Percentiles rank a stretch among this genome's conserved stretches.
Evolutionary conservation across 92 coral and sea anemone genomes (phyloP).

Genomic region (Porites lobata): DNA sequence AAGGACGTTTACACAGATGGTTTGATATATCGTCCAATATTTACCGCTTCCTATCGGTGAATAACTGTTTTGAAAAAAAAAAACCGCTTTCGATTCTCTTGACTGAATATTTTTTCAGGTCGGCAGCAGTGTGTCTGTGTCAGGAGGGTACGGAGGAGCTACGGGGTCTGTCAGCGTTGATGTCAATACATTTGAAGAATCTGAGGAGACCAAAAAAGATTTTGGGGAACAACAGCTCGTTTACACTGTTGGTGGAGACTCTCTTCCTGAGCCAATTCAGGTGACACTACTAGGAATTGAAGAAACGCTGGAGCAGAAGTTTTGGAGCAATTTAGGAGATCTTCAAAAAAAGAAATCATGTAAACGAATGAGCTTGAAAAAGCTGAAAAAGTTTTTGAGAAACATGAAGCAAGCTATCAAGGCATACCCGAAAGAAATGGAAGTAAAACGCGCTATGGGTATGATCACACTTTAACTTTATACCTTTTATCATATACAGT

Average conservation of each 20-base stretch:
- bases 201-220: not conserved
- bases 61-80: too few relatives aligned
- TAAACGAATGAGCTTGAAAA: not conserved
- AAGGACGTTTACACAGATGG: too few relatives aligned
- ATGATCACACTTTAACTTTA: not conserved
- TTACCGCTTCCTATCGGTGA: too few relatives aligned
- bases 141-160: slow-evolving; percentile 9
- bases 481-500: too few relatives aligned
- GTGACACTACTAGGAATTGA: slow-evolving; percentile 1
- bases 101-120: not conserved
- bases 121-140: slow-evolving; percentile 2
- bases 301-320: not conserved
- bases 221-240: slow-evolving; percentile 22
- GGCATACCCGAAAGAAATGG: slow-evolving; percentile 1
- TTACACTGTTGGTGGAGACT: slow-evolving; percentile 10
- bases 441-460: not conserved
- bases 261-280: slow-evolving; percentile 20
- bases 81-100: too few relatives aligned
- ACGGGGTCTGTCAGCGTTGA: slow-evolving; percentile 1
- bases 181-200: not conserved
- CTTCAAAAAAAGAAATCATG: not conserved
- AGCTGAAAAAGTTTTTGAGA: not conserved
- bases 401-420: slow-evolving; percentile 2
- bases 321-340: slow-evolving; percentile 6
- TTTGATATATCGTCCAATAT: too few relatives aligned